phyloP scores from a whole-genome alignment of 2,888 invertebrate genomes.

The Drosophila formosana region DNA sequence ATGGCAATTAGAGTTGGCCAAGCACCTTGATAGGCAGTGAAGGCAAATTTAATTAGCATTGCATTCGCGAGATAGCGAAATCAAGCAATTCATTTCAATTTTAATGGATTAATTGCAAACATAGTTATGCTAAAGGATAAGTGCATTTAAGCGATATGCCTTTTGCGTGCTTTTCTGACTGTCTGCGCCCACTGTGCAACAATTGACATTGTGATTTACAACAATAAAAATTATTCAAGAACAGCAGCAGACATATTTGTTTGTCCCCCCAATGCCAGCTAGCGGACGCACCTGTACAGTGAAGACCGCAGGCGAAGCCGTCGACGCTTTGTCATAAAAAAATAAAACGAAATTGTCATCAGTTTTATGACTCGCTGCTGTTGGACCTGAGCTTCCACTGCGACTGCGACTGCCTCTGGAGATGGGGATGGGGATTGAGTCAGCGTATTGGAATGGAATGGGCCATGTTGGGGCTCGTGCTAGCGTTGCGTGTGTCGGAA shows the following conservation, averaged over 20 bases:
- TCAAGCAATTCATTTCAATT: not conserved
- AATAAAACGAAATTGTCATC: conserved; percentile 78
- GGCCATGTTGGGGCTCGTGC: conserved; percentile 23
- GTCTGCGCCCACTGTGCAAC: conserved; percentile 34
- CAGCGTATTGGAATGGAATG: conserved; percentile 10
- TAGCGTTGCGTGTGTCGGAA: conserved; percentile 61
- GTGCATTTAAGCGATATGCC: not conserved
- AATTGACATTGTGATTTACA: conserved; percentile 74
- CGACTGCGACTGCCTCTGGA: conserved; percentile 12
- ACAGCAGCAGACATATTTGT: conserved; percentile 50
- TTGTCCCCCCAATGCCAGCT: conserved; percentile 6
- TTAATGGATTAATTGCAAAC: not conserved
- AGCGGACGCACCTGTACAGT: conserved; percentile 51
- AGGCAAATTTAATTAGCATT: conserved; percentile 30
- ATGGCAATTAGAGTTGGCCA: conserved; percentile 6
- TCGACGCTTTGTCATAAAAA: conserved; percentile 68
- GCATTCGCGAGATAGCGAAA: not conserved
- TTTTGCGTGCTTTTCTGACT: not conserved
- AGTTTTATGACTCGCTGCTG: conserved; percentile 70
- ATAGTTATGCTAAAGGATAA: not conserved
- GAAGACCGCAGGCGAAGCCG: conserved; percentile 61
- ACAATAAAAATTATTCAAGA: conserved; percentile 68
- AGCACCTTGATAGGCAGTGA: not conserved
- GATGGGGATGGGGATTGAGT: conserved; percentile 6
- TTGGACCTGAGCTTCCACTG: conserved; percentile 34